Evolutionary conservation across 1,140 invertebrate genomes (phyloP).

Genomic region (Neocloeon triangulifer): DNA sequence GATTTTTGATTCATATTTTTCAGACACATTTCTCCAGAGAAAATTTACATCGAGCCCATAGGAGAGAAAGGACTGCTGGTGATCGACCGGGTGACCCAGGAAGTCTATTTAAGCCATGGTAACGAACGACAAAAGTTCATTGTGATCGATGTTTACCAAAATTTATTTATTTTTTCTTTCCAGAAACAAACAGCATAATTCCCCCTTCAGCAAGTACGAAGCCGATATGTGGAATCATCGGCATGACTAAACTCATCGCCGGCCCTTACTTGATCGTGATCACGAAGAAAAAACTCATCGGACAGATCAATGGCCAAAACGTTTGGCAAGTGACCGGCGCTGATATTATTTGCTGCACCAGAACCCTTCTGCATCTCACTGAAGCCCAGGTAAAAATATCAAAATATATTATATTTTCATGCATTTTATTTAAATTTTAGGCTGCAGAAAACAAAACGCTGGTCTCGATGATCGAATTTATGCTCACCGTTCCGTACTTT

Average conservation of each 20-base stretch:
- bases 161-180: constrained; percentile 9
- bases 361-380: constrained; percentile 63
- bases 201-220: constrained; percentile 34
- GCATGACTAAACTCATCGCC: constrained; percentile 61
- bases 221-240: constrained; percentile 73
- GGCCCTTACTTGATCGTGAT: constrained; percentile 80
- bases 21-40: constrained; percentile 46
- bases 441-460: constrained; percentile 55
- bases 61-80: constrained; percentile 34
- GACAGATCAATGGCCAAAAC: constrained; percentile 60
- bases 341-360: constrained; percentile 69
- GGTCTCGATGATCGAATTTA: constrained; percentile 53
- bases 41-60: constrained; percentile 45
- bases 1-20: too few species aligned
- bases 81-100: constrained; percentile 44
- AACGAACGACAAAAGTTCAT: background rate
- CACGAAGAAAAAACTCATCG: constrained; percentile 62
- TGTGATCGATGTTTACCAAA: constrained; percentile 1
- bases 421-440: constrained; percentile 16
- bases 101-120: constrained; percentile 38
- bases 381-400: constrained; percentile 38
- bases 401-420: constrained; percentile 2
- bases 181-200: constrained; percentile 30
- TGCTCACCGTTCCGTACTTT: constrained; percentile 57
- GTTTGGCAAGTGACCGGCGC: constrained; percentile 67